Percentiles rank a stretch among this genome's conserved stretches.
Evolutionary conservation across 2,113 vertebrate genomes (phyloP).

Genomic region (Percina caprodes): DNA sequence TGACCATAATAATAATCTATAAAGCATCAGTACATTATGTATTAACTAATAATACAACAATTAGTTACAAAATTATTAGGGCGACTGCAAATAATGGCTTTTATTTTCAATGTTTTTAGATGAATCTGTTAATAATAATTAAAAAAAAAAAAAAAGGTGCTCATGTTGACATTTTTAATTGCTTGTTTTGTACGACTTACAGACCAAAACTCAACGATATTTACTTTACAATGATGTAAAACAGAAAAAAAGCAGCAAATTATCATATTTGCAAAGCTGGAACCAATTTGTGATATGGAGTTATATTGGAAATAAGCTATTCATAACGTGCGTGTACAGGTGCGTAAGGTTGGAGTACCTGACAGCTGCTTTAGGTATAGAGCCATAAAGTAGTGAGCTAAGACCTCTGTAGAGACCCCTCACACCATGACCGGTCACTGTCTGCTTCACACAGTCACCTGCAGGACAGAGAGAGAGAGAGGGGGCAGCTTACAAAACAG

Average conservation of each 20-base stretch:
- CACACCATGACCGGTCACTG: constrained; percentile 87
- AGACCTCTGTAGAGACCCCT: constrained; percentile 91
- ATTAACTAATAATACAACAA: no score
- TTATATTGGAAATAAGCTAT: not conserved
- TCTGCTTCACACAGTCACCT: constrained; percentile 93
- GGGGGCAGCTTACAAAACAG: no score
- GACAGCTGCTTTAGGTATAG: constrained; percentile 96
- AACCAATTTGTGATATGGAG: not conserved
- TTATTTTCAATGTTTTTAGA: no score
- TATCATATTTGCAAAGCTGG: not conserved
- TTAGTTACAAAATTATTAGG: no score
- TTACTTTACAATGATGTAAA: not conserved
- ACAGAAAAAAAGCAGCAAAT: not conserved
- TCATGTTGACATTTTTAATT: not conserved
- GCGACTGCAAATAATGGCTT: no score
- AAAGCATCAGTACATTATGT: no score
- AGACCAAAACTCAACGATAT: not conserved
- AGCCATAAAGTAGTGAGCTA: constrained; percentile 92
- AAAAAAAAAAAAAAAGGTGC: no score
- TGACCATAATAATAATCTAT: no score
- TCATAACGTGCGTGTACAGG: not conserved
- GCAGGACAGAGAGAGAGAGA: constrained; percentile 3
- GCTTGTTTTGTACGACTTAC: not conserved
- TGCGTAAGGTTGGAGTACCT: constrained; percentile 79
- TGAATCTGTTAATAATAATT: no score